Evolutionary conservation across 2,888 invertebrate species (phyloP), one percentile per base, ranked within the genome.

Genomic region (Trissolcus japonicus): DNA sequence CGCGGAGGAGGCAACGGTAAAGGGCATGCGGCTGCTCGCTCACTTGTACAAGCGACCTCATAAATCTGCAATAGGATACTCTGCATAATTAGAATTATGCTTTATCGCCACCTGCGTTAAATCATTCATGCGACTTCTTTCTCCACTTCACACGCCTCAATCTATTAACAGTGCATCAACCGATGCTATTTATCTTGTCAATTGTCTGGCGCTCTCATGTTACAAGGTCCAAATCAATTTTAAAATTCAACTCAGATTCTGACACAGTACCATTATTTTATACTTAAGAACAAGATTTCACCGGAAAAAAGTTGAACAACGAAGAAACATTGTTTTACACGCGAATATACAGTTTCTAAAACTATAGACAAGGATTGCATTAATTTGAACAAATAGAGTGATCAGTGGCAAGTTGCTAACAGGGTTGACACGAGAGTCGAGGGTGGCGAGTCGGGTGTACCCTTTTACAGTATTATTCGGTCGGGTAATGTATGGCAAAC

Each of bases 401-500:
- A 86, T 87, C 86, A 85, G 83, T 80, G 54, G 78, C 71, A 73
- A 78, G 69, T 79, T 65, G 51, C 75, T 77, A 75, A 76, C 75
- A 56, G 79, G 69, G 69, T 68, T 74, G 78, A 51, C 62, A 56
- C 65, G 65, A 73, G 61, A 13, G 35, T 69, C 65, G 78, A 73
- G 82, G 81, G 79, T 79, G 78, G 80, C 75, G 79, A 81, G 80
- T 60, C 73, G 79, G 79, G 78, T 84, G 83, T 82, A 86, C 86
- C 87, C 86, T 86, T 87, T 86, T 86, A 84, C 84, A 84, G 87
- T 87, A 87, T 87, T 87, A 87, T 87, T 86, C 87, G 86, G 81
- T 81, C 80, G 86, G 81, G 83, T 88, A 88, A 88, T 88, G 84
- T 85, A 84, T 84, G 84, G 83, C 85, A 84, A 86, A 85, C 85